A percentile compares a stretch with the other conserved stretches of the same genome.
Conservation (phyloP, 2,113 vertebrate genomes). For the Zosterops pallidus region DNA sequence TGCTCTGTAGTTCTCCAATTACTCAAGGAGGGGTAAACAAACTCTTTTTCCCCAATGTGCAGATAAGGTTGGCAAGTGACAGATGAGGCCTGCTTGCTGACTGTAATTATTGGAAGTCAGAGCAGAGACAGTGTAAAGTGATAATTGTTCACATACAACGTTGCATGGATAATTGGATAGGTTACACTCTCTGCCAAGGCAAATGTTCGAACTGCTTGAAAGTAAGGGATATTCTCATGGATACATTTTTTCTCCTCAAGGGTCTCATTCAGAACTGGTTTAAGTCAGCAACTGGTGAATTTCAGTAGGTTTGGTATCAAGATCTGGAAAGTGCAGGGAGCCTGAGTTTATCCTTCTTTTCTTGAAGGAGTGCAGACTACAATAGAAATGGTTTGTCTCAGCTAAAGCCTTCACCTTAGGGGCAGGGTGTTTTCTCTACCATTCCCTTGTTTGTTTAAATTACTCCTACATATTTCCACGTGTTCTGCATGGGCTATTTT, state of each 20-base stretch:
- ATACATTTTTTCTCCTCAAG: background rate
- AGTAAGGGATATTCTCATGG: background rate
- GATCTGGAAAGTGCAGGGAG: background rate
- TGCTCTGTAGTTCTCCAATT: background rate
- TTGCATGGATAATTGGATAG: background rate
- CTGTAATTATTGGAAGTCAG: constrained; percentile 5
- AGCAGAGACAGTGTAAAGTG: background rate
- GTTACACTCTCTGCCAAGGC: background rate
- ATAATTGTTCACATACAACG: background rate
- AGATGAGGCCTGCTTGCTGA: background rate
- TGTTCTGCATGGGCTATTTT: background rate
- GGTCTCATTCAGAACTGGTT: background rate
- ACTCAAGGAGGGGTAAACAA: background rate
- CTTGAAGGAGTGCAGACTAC: background rate
- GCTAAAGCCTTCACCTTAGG: background rate
- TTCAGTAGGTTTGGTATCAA: background rate
- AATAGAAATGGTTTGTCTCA: background rate
- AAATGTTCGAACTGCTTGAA: background rate
- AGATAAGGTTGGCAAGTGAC: background rate
- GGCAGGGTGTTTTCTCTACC: background rate
- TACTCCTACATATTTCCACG: background rate
- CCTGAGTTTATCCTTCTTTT: background rate
- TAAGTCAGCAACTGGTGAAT: background rate
- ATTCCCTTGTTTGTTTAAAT: background rate
- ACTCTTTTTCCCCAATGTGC: background rate